These are phyloP conservation scores for Ashinkailepas kermadecensis DNA, from an alignment of 2,888 invertebrate species.

Conservation along the genomic window DNA sequence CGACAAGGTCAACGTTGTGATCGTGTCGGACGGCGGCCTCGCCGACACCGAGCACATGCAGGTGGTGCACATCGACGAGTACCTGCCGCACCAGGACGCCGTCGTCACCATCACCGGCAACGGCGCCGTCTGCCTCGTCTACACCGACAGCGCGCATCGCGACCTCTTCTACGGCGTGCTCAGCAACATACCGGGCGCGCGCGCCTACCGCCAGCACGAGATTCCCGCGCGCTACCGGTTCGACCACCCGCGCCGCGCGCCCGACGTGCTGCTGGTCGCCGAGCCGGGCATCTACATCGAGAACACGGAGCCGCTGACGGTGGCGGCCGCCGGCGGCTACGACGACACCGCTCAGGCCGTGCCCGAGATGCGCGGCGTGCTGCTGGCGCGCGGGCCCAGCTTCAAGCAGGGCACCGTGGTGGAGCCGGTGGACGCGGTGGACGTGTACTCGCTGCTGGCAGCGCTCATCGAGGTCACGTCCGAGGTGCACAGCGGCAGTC, in stretches of 20 bases:
- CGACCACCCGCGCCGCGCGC: slow-evolving; percentile 42
- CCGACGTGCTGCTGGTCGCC: slow-evolving; percentile 44
- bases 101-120: slow-evolving; percentile 37
- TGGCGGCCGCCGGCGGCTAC: slow-evolving; percentile 21
- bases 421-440: slow-evolving; percentile 43
- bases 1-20: background rate
- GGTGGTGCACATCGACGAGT: background rate
- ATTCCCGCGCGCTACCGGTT: slow-evolving; percentile 45
- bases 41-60: background rate
- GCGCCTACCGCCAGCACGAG: slow-evolving; percentile 42
- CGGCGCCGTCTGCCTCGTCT: slow-evolving; percentile 34
- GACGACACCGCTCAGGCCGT: slow-evolving; percentile 35
- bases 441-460: slow-evolving; percentile 47
- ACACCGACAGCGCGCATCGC: background rate
- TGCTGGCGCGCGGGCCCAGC: slow-evolving; percentile 40
- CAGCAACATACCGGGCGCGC: slow-evolving; percentile 35
- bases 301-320: slow-evolving; percentile 2
- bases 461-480: slow-evolving; percentile 43
- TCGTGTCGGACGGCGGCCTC: slow-evolving; percentile 18
- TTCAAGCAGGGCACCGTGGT: slow-evolving; percentile 40
- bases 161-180: slow-evolving; percentile 36
- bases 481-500: slow-evolving; percentile 40
- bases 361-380: slow-evolving; percentile 39
- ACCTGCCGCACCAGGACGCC: background rate
- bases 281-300: slow-evolving; percentile 38